Evolutionary conservation across 2,797 vertebrate genomes (phyloP), one percentile per base, ranked within the genome.

Genomic region (Ambastaia sidthimunki): DNA sequence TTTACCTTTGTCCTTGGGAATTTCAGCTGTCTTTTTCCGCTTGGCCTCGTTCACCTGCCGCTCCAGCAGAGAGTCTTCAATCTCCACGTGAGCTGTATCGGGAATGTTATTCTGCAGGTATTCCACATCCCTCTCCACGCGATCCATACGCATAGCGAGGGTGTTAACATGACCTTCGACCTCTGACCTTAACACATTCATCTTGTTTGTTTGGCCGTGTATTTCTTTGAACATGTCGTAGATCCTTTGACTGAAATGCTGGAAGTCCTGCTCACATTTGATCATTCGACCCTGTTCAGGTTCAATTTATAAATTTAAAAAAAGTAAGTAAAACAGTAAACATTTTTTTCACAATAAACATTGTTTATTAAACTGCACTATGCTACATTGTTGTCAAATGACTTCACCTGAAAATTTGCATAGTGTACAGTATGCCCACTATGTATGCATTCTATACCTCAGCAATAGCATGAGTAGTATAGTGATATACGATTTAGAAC

Each of bases 121-220:
- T 81, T 98, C 97, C 65, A 98, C 83, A 80, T 98, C 97, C 62
- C 95, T 93, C 80, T 98, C 97, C 68, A 96, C 90, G 1, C 91
- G 92, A 62, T 97, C 96, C 0, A 98, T 85, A 70, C 95, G 94
- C 16, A 82, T 78, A 4, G 92, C 90, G 67, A 98, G 74, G 41
- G 86, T 76, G 54, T 96, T 90, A 54, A 97, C 77, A 4, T 94
- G 93, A 3, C 74, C 92, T 87, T 90, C 94, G 4, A 96, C 87
- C 80, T 97, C 96, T 0, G 90, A 89, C 75, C 94, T 94, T 23
- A 92, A 80, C 31, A 62, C 77, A 19, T 54, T 89, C 73, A 95
- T 84, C 7, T 83, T 88, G 65, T 93, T 94, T 84, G 95, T 85
- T 57, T 89, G 91, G 4, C 88, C 80, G 1, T 94, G 88, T 59